These are phyloP conservation scores for Nycticebus coucang DNA, from an alignment of 2,113 vertebrate species.

Conservation along the genomic window DNA sequence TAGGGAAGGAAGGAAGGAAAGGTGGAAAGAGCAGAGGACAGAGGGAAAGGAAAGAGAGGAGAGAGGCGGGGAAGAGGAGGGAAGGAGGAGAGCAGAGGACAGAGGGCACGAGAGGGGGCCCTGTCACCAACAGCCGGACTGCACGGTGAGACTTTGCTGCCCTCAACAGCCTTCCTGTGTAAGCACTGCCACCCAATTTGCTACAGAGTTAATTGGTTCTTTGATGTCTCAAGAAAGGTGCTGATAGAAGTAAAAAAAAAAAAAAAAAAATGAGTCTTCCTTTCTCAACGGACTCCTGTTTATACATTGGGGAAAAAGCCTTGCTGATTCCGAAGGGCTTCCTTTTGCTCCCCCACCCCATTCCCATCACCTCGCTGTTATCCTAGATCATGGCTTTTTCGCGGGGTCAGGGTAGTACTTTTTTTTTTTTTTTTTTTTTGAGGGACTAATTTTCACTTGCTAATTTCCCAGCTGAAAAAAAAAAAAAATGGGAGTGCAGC, in stretches of 20 bases:
- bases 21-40: background rate
- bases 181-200: conserved; percentile 93
- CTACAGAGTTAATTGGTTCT: conserved; percentile 97
- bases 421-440: conserved; percentile 67
- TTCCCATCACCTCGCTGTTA: conserved; percentile 75
- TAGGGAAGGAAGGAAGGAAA: background rate
- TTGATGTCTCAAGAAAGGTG: conserved; percentile 96
- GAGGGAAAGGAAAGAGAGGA: background rate
- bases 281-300: conserved; percentile 82
- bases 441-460: conserved; percentile 86
- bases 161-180: conserved; percentile 91
- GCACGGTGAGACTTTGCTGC: conserved; percentile 88
- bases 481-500: conserved; percentile 84
- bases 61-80: background rate
- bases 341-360: conserved; percentile 53
- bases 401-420: conserved; percentile 81
- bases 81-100: background rate
- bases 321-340: conserved; percentile 57
- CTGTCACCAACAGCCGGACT: conserved; percentile 82
- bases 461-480: conserved; percentile 84
- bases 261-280: conserved; percentile 77
- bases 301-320: conserved; percentile 77
- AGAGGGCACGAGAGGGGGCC: conserved; percentile 44
- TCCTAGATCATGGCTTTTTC: conserved; percentile 78
- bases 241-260: conserved; percentile 83